Evolutionary conservation across 2,888 invertebrate genomes (phyloP), one percentile per base, ranked within the genome.

Genomic region (Trisateles emortualis): DNA sequence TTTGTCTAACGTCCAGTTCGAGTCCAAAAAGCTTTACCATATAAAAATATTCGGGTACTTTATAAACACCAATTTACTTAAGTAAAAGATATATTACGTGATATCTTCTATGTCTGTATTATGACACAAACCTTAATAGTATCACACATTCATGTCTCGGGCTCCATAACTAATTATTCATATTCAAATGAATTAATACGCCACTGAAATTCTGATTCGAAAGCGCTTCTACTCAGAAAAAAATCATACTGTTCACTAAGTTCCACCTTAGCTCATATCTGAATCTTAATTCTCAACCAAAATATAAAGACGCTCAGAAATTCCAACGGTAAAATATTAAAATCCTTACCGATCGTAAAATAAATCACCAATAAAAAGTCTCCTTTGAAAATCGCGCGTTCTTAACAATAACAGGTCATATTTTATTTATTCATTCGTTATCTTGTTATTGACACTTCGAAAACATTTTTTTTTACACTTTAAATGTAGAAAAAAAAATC

Each of bases 181-280:
- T n/a, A n/a, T n/a, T n/a, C n/a, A n/a, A n/a, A n/a, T n/a, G n/a
- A n/a, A n/a, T n/a, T n/a, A n/a, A n/a, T n/a, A n/a, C n/a, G n/a
- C n/a, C 72, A 71, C 39, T 71, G 74, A 52, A 71, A 59, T 68
- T 71, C 54, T 30, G 16, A 45, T 63, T 65, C 65, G 51, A 51
- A 53, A 72, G 51, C 60, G 72, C 64, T 29, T 62, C 52, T 59
- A 26, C 58, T 72, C 47, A 52, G 45, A 45, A 52, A n/a, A n/a
- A n/a, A 36, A 49, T 45, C 35, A 11, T 49, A 26, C 45, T 46
- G 29, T 47, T 26, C 51, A 45, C 48, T 22, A 35, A 24, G 29
- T 26, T 51, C 51, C 29, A 33, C 39, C 39, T 24, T 51, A 51
- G 33, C 42, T 59, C 45, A 35, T 32, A 17, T 56, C 33, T 11